Evolutionary conservation across 2,113 vertebrate genomes (phyloP).

Genomic region (Ranitomeya imitator): DNA sequence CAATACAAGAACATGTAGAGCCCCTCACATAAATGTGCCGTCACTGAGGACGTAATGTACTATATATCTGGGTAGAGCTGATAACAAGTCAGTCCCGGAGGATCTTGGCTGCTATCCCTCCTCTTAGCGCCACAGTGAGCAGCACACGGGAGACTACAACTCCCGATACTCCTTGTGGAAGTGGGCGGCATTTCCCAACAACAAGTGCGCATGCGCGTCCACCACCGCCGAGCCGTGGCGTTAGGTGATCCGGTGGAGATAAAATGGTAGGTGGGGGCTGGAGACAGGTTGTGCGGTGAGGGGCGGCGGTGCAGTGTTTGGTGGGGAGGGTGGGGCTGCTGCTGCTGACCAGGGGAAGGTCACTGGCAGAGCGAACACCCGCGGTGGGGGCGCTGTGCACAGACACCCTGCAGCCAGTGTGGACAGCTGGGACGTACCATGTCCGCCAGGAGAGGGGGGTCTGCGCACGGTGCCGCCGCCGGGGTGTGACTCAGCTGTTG

Average conservation of each 20-base stretch:
- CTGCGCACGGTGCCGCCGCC: too few relatives aligned
- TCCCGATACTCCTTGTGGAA: conserved; percentile 14
- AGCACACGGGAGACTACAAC: conserved; percentile 23
- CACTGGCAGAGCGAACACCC: neutral
- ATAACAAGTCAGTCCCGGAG: neutral
- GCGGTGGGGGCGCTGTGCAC: neutral
- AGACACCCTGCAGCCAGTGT: neutral
- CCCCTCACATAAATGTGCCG: neutral
- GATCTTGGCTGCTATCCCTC: neutral
- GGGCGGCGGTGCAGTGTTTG: neutral
- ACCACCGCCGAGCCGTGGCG: conserved; percentile 60
- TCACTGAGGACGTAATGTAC: neutral
- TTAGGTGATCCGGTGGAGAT: conserved; percentile 62
- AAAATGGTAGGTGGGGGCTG: conserved; percentile 61
- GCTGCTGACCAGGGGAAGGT: neutral
- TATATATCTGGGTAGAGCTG: neutral
- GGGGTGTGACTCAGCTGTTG: too few relatives aligned
- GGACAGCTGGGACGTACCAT: neutral
- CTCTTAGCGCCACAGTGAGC: neutral
- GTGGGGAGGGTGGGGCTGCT: neutral
- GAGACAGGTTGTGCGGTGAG: neutral
- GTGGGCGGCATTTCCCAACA: neutral
- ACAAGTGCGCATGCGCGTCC: conserved; percentile 33
- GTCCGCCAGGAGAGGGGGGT: neutral
- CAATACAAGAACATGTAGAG: neutral